Conservation (phyloP, 2,888 invertebrate genomes). For the Agelastica alni region DNA sequence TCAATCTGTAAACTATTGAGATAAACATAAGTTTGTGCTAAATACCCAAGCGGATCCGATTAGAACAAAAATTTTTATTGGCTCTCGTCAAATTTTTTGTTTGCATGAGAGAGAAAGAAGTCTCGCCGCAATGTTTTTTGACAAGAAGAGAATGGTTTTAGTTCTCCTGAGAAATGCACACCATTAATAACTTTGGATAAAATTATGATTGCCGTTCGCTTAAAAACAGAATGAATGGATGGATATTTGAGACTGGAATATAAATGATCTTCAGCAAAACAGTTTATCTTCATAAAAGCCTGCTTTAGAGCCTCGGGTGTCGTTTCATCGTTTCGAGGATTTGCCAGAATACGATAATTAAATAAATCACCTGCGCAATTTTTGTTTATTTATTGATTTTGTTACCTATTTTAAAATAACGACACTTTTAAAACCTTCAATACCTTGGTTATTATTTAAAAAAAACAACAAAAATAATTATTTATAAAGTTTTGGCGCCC, state of each 20-base stretch:
- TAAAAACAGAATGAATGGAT: constrained; percentile 23
- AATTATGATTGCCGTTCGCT: constrained; percentile 24
- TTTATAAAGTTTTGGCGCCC: too few relatives aligned
- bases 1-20: too few relatives aligned
- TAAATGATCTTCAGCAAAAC: constrained; percentile 21
- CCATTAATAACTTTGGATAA: constrained; percentile 20
- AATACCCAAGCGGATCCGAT: too few relatives aligned
- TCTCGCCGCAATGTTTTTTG: constrained; percentile 1
- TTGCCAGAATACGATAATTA: neutral
- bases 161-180: constrained; percentile 16
- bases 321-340: neutral
- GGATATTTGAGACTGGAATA: constrained; percentile 20
- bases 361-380: too few relatives aligned
- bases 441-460: too few relatives aligned
- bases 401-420: too few relatives aligned
- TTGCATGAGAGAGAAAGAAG: neutral
- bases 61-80: too few relatives aligned
- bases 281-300: constrained; percentile 14
- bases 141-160: neutral
- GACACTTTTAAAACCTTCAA: too few relatives aligned
- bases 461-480: too few relatives aligned
- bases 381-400: too few relatives aligned
- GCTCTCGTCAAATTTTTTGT: neutral
- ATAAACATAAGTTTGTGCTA: too few relatives aligned
- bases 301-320: neutral